A percentile compares a stretch with the other conserved stretches of the same genome.
Evolutionary conservation across 2,888 invertebrate genomes (phyloP).

Genomic region (Platycnemis pennipes): DNA sequence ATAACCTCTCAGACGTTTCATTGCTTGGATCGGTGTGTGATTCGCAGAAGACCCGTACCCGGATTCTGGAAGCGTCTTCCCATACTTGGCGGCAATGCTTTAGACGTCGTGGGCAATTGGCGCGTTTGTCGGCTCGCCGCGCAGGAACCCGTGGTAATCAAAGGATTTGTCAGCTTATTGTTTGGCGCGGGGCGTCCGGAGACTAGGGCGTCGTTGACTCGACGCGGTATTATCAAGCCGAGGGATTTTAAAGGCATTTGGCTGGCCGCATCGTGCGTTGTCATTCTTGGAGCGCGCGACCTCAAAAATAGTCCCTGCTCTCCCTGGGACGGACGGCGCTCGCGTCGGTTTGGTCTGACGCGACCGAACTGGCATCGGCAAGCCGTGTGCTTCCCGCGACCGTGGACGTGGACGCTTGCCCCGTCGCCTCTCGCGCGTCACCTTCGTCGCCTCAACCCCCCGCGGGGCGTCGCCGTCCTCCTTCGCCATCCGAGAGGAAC

Average conservation of each 20-base stretch:
- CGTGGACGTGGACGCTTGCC: neutral
- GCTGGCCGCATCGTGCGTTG: neutral
- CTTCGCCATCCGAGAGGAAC: no score
- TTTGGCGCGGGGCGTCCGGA: neutral
- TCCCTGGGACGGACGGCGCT: neutral
- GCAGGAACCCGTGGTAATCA: neutral
- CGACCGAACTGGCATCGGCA: neutral
- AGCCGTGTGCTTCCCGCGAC: neutral
- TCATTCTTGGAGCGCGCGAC: neutral
- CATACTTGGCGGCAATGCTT: neutral
- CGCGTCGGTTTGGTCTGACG: neutral
- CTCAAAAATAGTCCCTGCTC: constrained; percentile 20
- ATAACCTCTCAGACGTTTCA: no score
- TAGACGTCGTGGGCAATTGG: neutral
- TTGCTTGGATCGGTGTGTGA: no score
- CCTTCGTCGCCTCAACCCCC: no score
- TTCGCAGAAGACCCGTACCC: neutral
- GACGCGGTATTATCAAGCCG: neutral
- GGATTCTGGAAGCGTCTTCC: neutral
- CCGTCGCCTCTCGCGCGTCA: no score
- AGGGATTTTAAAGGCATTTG: neutral
- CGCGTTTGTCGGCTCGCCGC: neutral
- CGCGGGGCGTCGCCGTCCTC: no score
- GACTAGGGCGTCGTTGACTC: neutral
- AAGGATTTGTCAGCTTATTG: neutral